phyloP scores from a whole-genome alignment of 2,888 invertebrate genomes.

The Crematogaster levior region DNA sequence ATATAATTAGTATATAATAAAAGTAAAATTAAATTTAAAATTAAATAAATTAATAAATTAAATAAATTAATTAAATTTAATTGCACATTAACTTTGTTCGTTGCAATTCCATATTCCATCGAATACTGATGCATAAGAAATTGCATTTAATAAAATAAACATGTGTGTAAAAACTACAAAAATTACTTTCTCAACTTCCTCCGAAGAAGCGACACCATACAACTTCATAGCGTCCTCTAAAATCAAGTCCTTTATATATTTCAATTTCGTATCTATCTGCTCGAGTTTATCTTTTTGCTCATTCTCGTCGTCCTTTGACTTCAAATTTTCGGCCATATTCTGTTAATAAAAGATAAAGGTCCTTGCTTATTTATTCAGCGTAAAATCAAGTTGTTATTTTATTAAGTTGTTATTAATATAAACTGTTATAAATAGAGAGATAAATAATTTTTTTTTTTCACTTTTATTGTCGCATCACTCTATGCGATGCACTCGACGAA shows the following conservation, averaged over 20 bases:
- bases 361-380: not conserved
- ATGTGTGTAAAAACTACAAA: not conserved
- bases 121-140: too few relatives aligned
- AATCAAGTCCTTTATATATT: constrained; percentile 92
- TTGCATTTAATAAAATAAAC: too few relatives aligned
- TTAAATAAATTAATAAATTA: too few relatives aligned
- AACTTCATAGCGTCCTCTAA: constrained; percentile 93
- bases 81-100: too few relatives aligned
- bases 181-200: constrained; percentile 57
- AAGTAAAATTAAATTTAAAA: too few relatives aligned
- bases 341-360: not conserved
- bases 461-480: not conserved
- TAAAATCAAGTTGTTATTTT: not conserved
- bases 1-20: too few relatives aligned
- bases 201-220: constrained; percentile 91
- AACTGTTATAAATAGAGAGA: not conserved
- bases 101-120: too few relatives aligned
- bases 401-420: constrained; percentile 3
- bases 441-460: not conserved
- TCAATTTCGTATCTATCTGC: constrained; percentile 91
- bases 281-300: constrained; percentile 88
- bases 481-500: not conserved
- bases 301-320: constrained; percentile 81
- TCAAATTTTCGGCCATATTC: constrained; percentile 77
- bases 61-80: too few relatives aligned